Evolutionary conservation across 53 echinoderm and acorn worm species (phyloP).

Genomic region (Hippasteria phrygiana): DNA sequence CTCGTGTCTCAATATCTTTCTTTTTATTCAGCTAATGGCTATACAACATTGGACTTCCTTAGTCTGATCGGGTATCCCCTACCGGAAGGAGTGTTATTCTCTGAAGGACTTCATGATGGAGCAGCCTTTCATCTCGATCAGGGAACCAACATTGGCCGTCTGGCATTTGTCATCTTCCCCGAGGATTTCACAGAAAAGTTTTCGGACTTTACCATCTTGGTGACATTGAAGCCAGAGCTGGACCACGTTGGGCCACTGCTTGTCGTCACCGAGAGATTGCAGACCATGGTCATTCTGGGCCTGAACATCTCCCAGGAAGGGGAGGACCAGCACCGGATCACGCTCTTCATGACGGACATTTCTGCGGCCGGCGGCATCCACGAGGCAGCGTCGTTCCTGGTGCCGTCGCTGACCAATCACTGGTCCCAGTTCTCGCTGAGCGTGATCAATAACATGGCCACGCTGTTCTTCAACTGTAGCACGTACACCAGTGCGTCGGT

Average conservation of each 20-base stretch:
- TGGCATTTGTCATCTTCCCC: conserved; percentile 80
- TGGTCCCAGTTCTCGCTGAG: conserved; percentile 89
- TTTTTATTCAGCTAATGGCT: not conserved
- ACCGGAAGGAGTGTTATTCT: conserved; percentile 82
- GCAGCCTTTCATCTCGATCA: conserved; percentile 64
- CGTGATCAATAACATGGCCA: conserved; percentile 76
- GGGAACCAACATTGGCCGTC: conserved; percentile 81
- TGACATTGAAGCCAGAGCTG: conserved; percentile 78
- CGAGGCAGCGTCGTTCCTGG: conserved; percentile 69
- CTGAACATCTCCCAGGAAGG: conserved; percentile 77
- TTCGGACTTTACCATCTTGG: conserved; percentile 87
- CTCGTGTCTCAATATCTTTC: not conserved
- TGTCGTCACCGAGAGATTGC: conserved; percentile 76
- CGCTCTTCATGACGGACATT: conserved; percentile 76
- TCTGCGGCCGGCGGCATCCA: conserved; percentile 44
- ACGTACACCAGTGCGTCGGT: conserved; percentile 73
- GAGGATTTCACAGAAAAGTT: conserved; percentile 69
- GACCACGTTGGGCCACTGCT: conserved; percentile 85
- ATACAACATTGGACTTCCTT: conserved; percentile 55
- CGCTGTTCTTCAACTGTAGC: conserved; percentile 81
- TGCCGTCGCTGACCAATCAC: conserved; percentile 81
- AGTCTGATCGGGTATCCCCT: conserved; percentile 87
- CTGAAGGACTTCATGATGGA: conserved; percentile 70
- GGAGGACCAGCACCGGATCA: conserved; percentile 62
- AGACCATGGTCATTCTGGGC: conserved; percentile 77